phyloP scores from a whole-genome alignment of 2,113 vertebrate genomes.

The Tringa solitaria region DNA sequence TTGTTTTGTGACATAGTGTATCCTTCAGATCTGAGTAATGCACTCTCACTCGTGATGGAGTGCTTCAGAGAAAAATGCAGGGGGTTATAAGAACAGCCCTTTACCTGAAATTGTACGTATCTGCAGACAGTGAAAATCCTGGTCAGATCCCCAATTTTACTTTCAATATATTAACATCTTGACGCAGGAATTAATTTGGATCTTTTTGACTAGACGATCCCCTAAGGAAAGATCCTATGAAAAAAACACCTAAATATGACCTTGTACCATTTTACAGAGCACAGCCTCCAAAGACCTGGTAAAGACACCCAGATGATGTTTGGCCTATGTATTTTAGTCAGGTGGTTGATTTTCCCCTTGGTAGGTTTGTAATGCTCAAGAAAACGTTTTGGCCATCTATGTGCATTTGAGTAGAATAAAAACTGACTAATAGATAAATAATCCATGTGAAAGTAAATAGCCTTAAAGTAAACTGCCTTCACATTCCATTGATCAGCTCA shows the following conservation, averaged over 20 bases:
- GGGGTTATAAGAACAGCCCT: slow-evolving; percentile 48
- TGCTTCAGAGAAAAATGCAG: slow-evolving; percentile 40
- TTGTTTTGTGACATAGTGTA: slow-evolving; percentile 58
- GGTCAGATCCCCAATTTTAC: slow-evolving; percentile 61
- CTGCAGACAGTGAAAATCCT: slow-evolving; percentile 59
- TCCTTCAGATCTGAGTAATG: slow-evolving; percentile 62
- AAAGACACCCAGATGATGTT: slow-evolving; percentile 73
- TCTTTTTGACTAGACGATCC: slow-evolving; percentile 51
- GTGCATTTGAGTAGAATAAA: slow-evolving; percentile 78
- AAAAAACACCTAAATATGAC: slow-evolving; percentile 69
- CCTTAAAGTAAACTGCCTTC: slow-evolving; percentile 81
- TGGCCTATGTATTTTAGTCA: slow-evolving; percentile 73
- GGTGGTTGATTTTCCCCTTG: slow-evolving; percentile 79
- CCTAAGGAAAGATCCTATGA: slow-evolving; percentile 68
- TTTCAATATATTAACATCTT: slow-evolving; percentile 58
- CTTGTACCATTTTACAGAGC: slow-evolving; percentile 71
- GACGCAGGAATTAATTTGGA: slow-evolving; percentile 69
- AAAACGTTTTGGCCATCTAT: slow-evolving; percentile 80
- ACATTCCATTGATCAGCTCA: slow-evolving; percentile 82
- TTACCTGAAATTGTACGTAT: slow-evolving; percentile 50
- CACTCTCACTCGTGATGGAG: background rate
- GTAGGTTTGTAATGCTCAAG: slow-evolving; percentile 76
- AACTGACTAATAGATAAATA: slow-evolving; percentile 82
- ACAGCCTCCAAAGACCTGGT: slow-evolving; percentile 72
- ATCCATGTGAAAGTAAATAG: slow-evolving; percentile 77